Evolutionary conservation across 2,113 vertebrate genomes (phyloP).

Genomic region (Aegithalos caudatus): DNA sequence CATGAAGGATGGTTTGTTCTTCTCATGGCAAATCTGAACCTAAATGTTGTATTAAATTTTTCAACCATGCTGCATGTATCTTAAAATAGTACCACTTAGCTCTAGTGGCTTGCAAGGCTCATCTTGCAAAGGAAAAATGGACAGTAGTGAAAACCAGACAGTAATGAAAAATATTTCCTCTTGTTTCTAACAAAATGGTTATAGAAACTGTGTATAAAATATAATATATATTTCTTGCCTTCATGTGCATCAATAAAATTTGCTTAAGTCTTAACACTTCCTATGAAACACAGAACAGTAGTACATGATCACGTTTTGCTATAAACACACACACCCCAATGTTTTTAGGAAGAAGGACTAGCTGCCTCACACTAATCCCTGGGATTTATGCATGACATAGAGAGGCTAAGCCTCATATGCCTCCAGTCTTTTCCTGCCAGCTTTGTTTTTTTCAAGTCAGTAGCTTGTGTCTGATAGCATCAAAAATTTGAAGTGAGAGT

Average conservation of each 20-base stretch:
- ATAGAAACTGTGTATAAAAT: not conserved
- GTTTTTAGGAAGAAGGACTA: not conserved
- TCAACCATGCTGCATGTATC: not conserved
- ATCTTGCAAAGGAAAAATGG: not conserved
- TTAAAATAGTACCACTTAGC: not conserved
- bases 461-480: not conserved
- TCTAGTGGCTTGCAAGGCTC: not conserved
- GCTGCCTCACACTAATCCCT: not conserved
- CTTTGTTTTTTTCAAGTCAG: not conserved
- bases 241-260: not conserved
- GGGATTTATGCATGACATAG: not conserved
- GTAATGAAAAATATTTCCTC: not conserved
- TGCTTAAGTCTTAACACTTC: not conserved
- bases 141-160: not conserved
- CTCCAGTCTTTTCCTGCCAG: not conserved
- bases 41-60: not conserved
- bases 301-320: not conserved
- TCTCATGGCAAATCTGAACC: not conserved
- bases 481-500: not conserved
- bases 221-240: not conserved
- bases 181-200: not conserved
- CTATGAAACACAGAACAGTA: not conserved
- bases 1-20: not conserved
- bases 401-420: not conserved
- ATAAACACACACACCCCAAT: too few species aligned